Percentiles rank a stretch among this genome's conserved stretches.
phyloP scores from a whole-genome alignment of 2,888 invertebrate species.

The Andrena dorsata region DNA sequence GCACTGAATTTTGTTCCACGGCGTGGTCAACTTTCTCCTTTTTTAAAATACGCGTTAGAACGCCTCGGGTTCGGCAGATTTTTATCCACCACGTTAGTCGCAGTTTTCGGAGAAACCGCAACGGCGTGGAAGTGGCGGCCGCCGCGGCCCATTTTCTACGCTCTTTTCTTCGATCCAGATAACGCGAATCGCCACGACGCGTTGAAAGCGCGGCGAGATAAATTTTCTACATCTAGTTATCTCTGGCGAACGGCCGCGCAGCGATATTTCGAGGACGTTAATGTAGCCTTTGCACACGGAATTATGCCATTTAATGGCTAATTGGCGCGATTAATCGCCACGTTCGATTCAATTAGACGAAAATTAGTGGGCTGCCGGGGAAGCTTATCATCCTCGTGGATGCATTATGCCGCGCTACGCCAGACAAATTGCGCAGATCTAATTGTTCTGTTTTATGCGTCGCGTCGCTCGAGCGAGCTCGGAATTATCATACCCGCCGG shows the following conservation, averaged over 20 bases:
- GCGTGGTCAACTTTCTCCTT: slow-evolving; percentile 9
- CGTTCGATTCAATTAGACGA: slow-evolving; percentile 4
- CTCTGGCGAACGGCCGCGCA: background rate
- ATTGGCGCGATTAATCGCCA: slow-evolving; percentile 1
- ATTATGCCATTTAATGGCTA: background rate
- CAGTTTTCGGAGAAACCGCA: background rate
- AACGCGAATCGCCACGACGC: slow-evolving; percentile 3
- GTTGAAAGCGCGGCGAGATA: background rate
- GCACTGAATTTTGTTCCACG: slow-evolving; percentile 18
- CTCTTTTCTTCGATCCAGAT: slow-evolving; percentile 6
- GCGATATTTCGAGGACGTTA: background rate
- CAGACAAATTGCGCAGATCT: slow-evolving; percentile 36
- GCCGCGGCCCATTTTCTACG: slow-evolving; percentile 8
- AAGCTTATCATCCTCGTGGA: slow-evolving; percentile 1
- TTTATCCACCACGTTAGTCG: background rate
- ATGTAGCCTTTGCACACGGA: background rate
- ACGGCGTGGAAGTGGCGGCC: background rate
- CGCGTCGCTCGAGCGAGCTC: slow-evolving; percentile 2
- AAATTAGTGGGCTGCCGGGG: background rate
- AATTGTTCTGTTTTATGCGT: background rate
- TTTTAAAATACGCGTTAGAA: slow-evolving; percentile 3
- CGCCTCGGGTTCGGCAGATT: background rate
- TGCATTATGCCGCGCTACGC: background rate
- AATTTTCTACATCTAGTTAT: background rate
- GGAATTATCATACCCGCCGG: slow-evolving; percentile 8